Base-by-base conservation (phyloP, 1,140 invertebrate species). In the Heliconius congener region DNA sequence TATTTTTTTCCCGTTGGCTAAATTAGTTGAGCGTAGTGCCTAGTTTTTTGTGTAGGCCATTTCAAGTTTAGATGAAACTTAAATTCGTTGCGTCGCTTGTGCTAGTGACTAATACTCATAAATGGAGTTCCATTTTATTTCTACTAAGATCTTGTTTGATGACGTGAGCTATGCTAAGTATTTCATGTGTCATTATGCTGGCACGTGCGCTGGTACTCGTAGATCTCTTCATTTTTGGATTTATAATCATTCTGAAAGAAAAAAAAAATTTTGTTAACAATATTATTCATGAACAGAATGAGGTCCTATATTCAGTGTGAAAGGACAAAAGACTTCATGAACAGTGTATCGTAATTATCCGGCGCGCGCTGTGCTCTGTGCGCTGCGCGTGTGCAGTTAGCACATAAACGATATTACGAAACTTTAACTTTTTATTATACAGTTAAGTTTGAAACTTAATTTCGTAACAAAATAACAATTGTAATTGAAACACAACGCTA, bases 1-100 rank as follows among this genome's bases (percentile, higher is more conserved):
- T 60, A 57, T 74, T 42, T 27, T 30, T 34, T 74, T 46, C 30
- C 11, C 4, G 52, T 55, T 13, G n/a, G n/a, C 57, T 39, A 30
- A 66, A 66, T 57, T 74, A 57, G 73, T 74, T 8, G 30, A 23
- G n/a, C 42, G 73, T 30, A 19, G 73, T 34, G 50, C 73, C 52
- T 55, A 74, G 30, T 74, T 74, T 55, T 74, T 74, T 46, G 8
- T 13, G 73, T 57, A 74, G 73, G 50, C 73, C 37, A 57, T 19
- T 37, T 74, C 50, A 57, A 74, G 52, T 74, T 74, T 37, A 30
- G 34, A n/a, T 57, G 23, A 34, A 55, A 11, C 42, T 34, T 13
- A 39, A n/a, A n/a, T 74, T 50, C 13, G 27, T 74, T n/a, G 9
- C 73, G 30, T 74, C 27, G 6, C 52, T 34, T n/a, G 52, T 19